A percentile compares a stretch with the other conserved stretches of the same genome.
These are phyloP conservation scores for Pharmacophagus antenor DNA, from an alignment of 2,888 invertebrate genomes.

Conservation along the genomic window DNA sequence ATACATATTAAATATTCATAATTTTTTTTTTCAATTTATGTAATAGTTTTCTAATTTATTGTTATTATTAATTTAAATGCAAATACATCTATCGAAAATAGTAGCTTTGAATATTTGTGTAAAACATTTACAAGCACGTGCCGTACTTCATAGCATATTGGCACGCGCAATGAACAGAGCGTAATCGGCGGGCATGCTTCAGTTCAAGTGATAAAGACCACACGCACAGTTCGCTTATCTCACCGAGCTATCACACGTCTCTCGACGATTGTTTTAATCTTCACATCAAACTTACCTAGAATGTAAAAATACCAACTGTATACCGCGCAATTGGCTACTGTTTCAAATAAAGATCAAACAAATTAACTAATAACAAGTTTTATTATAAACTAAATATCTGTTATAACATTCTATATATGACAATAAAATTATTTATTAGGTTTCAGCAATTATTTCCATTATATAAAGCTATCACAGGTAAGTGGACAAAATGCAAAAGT, in stretches of 20 bases:
- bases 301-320: constrained; percentile 30
- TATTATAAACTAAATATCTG: not conserved
- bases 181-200: constrained; percentile 6
- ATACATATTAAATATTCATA: not conserved
- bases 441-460: too few species aligned
- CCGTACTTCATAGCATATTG: not conserved
- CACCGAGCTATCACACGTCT: constrained; percentile 11
- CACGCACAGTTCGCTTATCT: constrained; percentile 16
- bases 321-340: constrained; percentile 6
- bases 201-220: constrained; percentile 27
- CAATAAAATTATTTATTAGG: too few species aligned
- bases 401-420: not conserved
- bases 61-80: too few species aligned
- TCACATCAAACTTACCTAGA: constrained; percentile 26
- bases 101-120: too few species aligned
- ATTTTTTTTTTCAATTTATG: too few species aligned
- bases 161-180: constrained; percentile 14
- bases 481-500: not conserved
- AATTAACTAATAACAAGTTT: not conserved
- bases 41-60: too few species aligned
- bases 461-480: not conserved
- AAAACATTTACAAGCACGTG: not conserved
- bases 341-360: constrained; percentile 16
- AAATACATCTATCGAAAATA: too few species aligned
- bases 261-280: constrained; percentile 22